Percentiles rank a stretch among this genome's conserved stretches.
phyloP scores from a whole-genome alignment of 2,888 invertebrate genomes.

The Leptopilina myrica region DNA sequence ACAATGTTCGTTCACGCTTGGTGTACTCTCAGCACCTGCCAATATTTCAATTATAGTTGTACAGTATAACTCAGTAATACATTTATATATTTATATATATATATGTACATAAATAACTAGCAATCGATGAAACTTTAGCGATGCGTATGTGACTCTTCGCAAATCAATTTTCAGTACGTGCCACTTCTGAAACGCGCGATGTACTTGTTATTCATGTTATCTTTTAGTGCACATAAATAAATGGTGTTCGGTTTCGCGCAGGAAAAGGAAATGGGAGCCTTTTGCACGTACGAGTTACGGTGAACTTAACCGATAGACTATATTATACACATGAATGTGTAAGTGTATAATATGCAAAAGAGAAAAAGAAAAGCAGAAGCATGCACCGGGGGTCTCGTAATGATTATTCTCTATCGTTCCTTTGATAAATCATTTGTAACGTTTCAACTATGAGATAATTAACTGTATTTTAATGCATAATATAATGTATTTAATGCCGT shows the following conservation, averaged over 20 bases:
- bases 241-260: constrained; percentile 22
- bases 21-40: constrained; percentile 24
- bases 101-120: not conserved
- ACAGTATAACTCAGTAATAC: not conserved
- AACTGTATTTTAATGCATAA: constrained; percentile 17
- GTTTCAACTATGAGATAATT: constrained; percentile 18
- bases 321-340: not conserved
- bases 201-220: constrained; percentile 33
- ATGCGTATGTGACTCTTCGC: constrained; percentile 21
- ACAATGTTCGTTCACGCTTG: constrained; percentile 25
- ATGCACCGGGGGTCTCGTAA: not conserved
- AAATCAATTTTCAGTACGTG: constrained; percentile 29
- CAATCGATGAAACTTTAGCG: constrained; percentile 33
- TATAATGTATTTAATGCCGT: not conserved
- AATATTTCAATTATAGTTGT: constrained; percentile 28
- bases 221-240: constrained; percentile 29
- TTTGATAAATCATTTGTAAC: constrained; percentile 22
- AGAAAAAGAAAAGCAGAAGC: not conserved
- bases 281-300: constrained; percentile 31
- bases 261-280: constrained; percentile 37
- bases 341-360: not conserved
- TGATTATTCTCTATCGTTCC: constrained; percentile 31
- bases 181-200: not conserved
- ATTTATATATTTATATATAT: not conserved
- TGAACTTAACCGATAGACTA: constrained; percentile 6